Percentiles rank a stretch among this genome's conserved stretches.
phyloP scores from a whole-genome alignment of 2,797 vertebrate species.

The Alosa sapidissima region DNA sequence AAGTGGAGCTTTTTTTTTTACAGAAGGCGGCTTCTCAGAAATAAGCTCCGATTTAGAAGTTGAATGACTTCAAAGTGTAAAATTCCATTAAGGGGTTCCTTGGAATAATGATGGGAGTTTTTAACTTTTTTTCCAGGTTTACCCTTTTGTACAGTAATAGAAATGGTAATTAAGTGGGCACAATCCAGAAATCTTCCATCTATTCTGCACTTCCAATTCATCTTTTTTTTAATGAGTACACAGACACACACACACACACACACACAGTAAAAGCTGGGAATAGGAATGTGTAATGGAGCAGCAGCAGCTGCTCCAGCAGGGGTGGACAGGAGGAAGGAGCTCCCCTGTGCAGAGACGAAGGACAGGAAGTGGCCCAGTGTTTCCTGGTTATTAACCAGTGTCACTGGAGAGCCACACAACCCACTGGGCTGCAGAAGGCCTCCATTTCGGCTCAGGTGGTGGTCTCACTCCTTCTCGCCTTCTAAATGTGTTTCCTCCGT shows the following conservation, averaged over 20 bases:
- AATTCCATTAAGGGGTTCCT: too few species aligned
- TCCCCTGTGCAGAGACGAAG: not conserved
- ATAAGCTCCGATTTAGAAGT: too few species aligned
- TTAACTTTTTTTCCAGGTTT: too few species aligned
- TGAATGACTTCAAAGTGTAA: too few species aligned
- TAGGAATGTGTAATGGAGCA: not conserved
- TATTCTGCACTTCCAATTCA: not conserved
- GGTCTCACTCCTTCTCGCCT: not conserved
- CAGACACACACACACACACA: not conserved
- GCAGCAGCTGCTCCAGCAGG: not conserved
- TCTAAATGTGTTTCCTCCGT: not conserved
- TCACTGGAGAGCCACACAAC: constrained; percentile 41
- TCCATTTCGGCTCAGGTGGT: constrained; percentile 30
- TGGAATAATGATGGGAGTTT: too few species aligned
- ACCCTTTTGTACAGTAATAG: not conserved
- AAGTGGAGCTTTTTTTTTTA: too few species aligned
- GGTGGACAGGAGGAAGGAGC: not conserved
- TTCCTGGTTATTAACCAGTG: constrained; percentile 45
- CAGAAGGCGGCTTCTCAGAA: too few species aligned
- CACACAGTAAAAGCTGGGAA: not conserved
- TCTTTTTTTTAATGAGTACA: not conserved
- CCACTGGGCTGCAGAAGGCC: constrained; percentile 34
- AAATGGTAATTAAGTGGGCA: not conserved
- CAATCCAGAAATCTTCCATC: not conserved
- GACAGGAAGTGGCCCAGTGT: not conserved